Conservation (phyloP, 2,888 invertebrate species). For the Cataglyphis cursor region DNA sequence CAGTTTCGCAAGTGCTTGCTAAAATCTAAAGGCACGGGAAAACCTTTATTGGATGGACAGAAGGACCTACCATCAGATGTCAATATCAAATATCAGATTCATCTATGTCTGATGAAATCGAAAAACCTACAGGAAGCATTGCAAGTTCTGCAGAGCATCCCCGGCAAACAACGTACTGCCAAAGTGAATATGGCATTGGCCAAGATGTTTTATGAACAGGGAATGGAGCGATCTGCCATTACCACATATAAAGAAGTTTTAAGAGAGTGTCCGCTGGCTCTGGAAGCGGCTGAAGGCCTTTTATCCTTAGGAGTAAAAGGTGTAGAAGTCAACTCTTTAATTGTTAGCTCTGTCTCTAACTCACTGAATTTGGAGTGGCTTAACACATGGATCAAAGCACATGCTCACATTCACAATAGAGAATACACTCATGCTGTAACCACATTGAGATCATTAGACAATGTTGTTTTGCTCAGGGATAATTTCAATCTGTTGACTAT, state of each 20-base stretch:
- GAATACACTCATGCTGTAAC: constrained; percentile 91
- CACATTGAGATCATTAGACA: constrained; percentile 90
- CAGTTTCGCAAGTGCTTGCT: constrained; percentile 90
- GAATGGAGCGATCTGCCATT: constrained; percentile 91
- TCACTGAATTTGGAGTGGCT: constrained; percentile 88
- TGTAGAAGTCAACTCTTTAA: constrained; percentile 91
- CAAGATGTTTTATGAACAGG: constrained; percentile 90
- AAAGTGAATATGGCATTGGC: constrained; percentile 92
- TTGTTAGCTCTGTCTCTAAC: constrained; percentile 88
- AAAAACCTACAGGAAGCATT: constrained; percentile 90
- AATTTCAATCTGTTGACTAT: constrained; percentile 90
- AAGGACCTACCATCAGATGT: constrained; percentile 89
- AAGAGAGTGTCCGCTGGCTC: constrained; percentile 91
- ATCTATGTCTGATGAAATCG: constrained; percentile 90
- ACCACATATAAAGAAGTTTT: constrained; percentile 93
- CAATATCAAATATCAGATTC: constrained; percentile 92
- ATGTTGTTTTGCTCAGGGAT: constrained; percentile 89
- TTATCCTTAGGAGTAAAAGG: constrained; percentile 91
- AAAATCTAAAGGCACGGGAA: constrained; percentile 87
- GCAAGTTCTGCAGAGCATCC: constrained; percentile 88
- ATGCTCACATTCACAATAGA: constrained; percentile 90
- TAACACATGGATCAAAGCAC: constrained; percentile 89
- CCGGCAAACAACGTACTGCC: constrained; percentile 90
- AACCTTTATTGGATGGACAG: constrained; percentile 86
- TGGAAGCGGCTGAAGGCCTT: constrained; percentile 92